Base-by-base conservation (phyloP, 2,113 vertebrate genomes). In the Spizaetus ornatus region DNA sequence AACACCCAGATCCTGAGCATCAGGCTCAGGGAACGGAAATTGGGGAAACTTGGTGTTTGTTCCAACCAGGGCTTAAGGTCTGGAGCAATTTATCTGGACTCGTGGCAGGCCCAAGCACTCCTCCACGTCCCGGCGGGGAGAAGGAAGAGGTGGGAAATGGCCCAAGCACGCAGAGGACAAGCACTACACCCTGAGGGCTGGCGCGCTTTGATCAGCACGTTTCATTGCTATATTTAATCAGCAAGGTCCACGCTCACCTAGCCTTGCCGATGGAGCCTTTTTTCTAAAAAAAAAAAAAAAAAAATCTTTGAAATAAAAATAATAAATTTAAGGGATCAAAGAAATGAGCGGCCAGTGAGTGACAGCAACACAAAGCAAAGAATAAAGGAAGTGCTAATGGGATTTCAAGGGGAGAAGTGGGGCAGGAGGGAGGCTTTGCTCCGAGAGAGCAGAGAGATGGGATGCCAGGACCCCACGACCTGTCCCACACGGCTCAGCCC, bases 401-500 rank as follows among this genome's bases (percentile, higher is more conserved):
- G 82, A 95, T 93, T 95, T 92, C 4, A 3, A 96, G 83, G 80
- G 93, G 88, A 97, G 83, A 93, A 92, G 53, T 9, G 29, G 69
- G 73, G 88, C 88, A 91, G 77, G 61, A 92, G 15, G 53, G 52
- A 92, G 31, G 52, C 18, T 86, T 82, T 2, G 3, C 15, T 86
- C 53, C 29, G 45, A 50, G 20, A n/a, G 10, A 70, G 9, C 4
- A 2, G 8, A 53, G 50, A 47, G 22, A 23, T 1, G 9, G 3
- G 1, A 29, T 45, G 16, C 74, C 52, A 56, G 65, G 36, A 61
- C 47, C 43, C 56, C 59, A 23, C 1, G 0, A 50, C 43, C 38
- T 29, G 21, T 17, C 67, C 79, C 53, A 42, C 1, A 0, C 1
- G n/a, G 40, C 23, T 90, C 77, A 96, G 78, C 23, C 47, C 1